phyloP scores from a whole-genome alignment of 1,140 invertebrate species.

The Pogonomyrmex barbatus region DNA sequence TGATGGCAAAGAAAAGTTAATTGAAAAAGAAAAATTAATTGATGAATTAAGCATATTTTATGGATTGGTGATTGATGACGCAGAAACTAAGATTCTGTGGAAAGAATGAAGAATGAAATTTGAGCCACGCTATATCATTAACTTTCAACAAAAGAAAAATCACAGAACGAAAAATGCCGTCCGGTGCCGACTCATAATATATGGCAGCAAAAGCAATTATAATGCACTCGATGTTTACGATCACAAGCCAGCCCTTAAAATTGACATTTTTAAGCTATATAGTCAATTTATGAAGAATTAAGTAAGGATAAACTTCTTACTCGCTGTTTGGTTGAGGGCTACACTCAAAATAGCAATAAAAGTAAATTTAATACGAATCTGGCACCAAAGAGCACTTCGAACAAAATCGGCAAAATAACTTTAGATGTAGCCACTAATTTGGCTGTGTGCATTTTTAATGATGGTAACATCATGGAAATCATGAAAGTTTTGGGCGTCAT shows the following conservation, averaged over 20 bases:
- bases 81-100: neutral
- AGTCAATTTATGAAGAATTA: slow-evolving; percentile 10
- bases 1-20: too few relatives aligned
- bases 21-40: too few relatives aligned
- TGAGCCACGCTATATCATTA: slow-evolving; percentile 3
- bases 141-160: neutral
- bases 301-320: neutral
- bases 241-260: neutral
- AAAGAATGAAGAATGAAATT: slow-evolving; percentile 17
- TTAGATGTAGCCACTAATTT: neutral
- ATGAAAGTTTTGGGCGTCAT: neutral
- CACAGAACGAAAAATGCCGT: neutral
- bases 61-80: neutral
- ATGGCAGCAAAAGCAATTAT: neutral
- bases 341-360: slow-evolving; percentile 14
- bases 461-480: neutral
- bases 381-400: neutral
- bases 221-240: neutral
- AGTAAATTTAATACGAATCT: slow-evolving; percentile 4
- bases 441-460: neutral
- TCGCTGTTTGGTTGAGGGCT: neutral
- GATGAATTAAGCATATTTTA: too few relatives aligned
- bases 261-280: neutral
- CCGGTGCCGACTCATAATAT: neutral
- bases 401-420: neutral